phyloP scores from a whole-genome alignment of 2,797 vertebrate species.

The Pangasius mekongensis region DNA sequence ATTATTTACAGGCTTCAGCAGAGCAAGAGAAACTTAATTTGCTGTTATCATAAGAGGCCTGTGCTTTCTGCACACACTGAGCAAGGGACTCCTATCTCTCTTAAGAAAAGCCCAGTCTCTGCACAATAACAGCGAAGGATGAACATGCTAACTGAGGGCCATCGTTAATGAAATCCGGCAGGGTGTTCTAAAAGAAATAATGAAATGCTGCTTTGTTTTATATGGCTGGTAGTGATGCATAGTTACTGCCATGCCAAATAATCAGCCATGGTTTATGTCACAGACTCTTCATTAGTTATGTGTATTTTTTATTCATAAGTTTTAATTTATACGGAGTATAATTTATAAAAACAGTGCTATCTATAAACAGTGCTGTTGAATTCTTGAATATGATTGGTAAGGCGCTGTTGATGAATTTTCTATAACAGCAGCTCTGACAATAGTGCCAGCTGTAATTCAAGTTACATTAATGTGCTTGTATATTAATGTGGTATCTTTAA shows the following conservation, averaged over 20 bases:
- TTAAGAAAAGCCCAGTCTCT: constrained; percentile 38
- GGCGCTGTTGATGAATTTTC: background rate
- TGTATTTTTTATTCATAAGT: constrained; percentile 11
- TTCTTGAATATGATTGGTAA: background rate
- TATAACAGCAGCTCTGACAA: background rate
- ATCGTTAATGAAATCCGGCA: constrained; percentile 44
- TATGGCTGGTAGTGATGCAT: background rate
- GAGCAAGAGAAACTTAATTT: constrained; percentile 78
- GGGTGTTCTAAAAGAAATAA: constrained; percentile 34
- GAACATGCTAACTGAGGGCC: constrained; percentile 40
- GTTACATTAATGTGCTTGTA: background rate
- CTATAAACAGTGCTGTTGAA: background rate
- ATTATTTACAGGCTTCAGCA: constrained; percentile 78
- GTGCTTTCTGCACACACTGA: constrained; percentile 65
- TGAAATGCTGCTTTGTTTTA: constrained; percentile 35
- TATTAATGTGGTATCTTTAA: background rate
- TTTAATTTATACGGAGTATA: background rate
- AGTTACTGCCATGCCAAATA: constrained; percentile 20
- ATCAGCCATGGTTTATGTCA: constrained; percentile 17
- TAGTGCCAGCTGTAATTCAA: background rate
- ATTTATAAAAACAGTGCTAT: no score
- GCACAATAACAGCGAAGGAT: constrained; percentile 45
- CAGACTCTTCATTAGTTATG: constrained; percentile 12
- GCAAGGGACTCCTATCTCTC: constrained; percentile 49
- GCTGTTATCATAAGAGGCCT: constrained; percentile 77